Percentiles rank a stretch among this genome's conserved stretches.
Evolutionary conservation across 2,888 invertebrate species (phyloP).

Genomic region (Osedax frankpressi): DNA sequence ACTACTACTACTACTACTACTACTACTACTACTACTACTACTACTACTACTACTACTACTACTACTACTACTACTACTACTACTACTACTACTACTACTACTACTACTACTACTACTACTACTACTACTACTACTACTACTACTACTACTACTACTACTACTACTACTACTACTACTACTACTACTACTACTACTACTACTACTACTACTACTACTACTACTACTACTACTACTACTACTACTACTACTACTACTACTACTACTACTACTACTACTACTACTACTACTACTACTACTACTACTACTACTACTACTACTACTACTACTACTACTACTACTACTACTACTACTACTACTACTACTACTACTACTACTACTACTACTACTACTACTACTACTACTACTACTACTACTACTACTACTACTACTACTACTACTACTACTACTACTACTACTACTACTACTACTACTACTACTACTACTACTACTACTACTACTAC

Average conservation of each 20-base stretch:
- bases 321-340: background rate
- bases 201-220: constrained; percentile 4
- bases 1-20: too few relatives aligned
- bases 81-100: too few relatives aligned
- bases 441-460: constrained; percentile 9
- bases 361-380: constrained; percentile 9
- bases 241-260: constrained; percentile 12
- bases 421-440: constrained; percentile 9
- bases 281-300: constrained; percentile 8
- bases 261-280: constrained; percentile 12
- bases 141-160: too few relatives aligned
- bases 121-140: too few relatives aligned
- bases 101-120: too few relatives aligned
- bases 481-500: constrained; percentile 11
- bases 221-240: constrained; percentile 12
- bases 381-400: constrained; percentile 9
- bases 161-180: too few relatives aligned
- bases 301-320: constrained; percentile 3
- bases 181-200: background rate
- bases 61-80: too few relatives aligned
- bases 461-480: constrained; percentile 10
- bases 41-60: too few relatives aligned
- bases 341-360: background rate
- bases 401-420: constrained; percentile 12
- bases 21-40: too few relatives aligned